Percentiles rank a stretch among this genome's conserved stretches.
phyloP scores from a whole-genome alignment of 2,888 invertebrate genomes.

The Andrena praecox region DNA sequence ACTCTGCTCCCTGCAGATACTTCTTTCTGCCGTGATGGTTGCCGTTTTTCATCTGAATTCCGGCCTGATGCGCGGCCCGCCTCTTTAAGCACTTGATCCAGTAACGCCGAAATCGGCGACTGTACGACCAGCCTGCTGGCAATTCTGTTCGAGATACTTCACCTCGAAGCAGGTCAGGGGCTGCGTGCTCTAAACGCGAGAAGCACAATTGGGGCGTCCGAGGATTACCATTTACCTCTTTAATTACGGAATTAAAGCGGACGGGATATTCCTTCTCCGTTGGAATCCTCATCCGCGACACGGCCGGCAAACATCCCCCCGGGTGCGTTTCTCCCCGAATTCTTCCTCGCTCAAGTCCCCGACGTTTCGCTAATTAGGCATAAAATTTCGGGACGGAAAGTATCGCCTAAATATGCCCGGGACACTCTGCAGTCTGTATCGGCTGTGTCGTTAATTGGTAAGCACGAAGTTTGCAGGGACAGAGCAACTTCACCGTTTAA shows the following conservation, averaged over 20 bases:
- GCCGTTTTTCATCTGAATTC: background rate
- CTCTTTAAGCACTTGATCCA: constrained; percentile 59
- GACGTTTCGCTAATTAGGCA: constrained; percentile 3
- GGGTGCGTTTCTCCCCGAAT: background rate
- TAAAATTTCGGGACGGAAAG: background rate
- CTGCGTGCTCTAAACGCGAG: constrained; percentile 53
- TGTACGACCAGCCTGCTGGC: constrained; percentile 41
- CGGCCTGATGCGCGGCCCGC: constrained; percentile 17
- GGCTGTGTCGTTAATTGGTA: background rate
- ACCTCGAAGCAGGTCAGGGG: constrained; percentile 58
- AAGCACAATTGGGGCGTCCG: constrained; percentile 60
- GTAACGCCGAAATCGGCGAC: constrained; percentile 53
- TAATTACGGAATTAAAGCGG: constrained; percentile 63
- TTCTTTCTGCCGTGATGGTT: background rate
- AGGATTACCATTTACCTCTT: constrained; percentile 64
- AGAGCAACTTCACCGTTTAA: background rate
- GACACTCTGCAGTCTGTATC: background rate
- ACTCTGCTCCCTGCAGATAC: background rate
- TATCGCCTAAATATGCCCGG: background rate
- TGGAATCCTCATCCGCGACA: background rate
- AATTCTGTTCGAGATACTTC: constrained; percentile 54
- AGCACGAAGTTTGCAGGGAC: background rate
- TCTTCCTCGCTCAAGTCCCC: constrained; percentile 1
- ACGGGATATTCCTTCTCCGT: constrained; percentile 33
- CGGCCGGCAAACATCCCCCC: constrained; percentile 3